Conservation (phyloP, 1,140 invertebrate genomes). For the Coboldia fuscipes region DNA sequence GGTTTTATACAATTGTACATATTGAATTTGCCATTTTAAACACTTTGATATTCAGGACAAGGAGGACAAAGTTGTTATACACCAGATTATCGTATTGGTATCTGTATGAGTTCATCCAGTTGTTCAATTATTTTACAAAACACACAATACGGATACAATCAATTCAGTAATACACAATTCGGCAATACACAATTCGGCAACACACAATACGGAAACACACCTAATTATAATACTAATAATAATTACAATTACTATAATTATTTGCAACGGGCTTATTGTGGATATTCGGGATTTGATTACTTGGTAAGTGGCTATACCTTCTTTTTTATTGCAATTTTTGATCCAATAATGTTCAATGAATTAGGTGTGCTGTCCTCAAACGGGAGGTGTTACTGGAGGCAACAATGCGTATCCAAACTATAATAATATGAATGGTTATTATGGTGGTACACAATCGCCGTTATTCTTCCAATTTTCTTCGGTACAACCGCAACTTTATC, state of each 20-base stretch:
- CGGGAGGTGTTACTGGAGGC: too few species aligned
- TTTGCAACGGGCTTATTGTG: background rate
- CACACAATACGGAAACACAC: too few species aligned
- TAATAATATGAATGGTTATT: background rate
- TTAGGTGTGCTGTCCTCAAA: constrained; percentile 28
- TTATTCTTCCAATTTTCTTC: background rate
- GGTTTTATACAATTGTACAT: background rate
- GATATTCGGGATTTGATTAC: background rate
- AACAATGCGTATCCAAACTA: background rate
- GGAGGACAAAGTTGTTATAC: constrained; percentile 16
- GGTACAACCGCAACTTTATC: background rate
- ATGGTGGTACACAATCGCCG: background rate
- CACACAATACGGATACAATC: too few species aligned
- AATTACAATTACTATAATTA: background rate
- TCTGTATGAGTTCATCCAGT: too few species aligned
- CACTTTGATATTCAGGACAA: background rate
- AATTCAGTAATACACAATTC: too few species aligned
- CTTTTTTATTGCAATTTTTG: background rate
- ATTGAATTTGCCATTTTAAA: background rate
- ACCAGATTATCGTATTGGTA: constrained; percentile 6
- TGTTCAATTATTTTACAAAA: too few species aligned
- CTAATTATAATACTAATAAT: background rate
- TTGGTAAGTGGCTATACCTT: too few species aligned
- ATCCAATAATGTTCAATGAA: background rate
- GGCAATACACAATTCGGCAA: too few species aligned